These are phyloP conservation scores for Alviniconcha marisindica DNA, from an alignment of 1,140 invertebrate species.

Conservation along the genomic window DNA sequence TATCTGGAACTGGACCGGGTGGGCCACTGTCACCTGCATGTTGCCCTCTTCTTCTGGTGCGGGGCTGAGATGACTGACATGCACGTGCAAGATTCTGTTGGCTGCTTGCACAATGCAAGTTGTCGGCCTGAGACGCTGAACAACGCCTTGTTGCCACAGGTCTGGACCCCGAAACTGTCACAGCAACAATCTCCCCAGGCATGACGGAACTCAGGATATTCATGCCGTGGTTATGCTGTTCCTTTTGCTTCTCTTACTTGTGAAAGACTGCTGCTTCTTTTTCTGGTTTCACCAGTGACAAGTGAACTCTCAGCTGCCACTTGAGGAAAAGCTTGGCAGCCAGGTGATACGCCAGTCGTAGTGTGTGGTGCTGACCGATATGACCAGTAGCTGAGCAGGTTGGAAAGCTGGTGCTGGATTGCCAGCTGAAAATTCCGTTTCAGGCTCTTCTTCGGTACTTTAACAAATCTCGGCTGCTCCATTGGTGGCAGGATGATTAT, in stretches of 20 bases:
- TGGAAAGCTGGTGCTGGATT: not conserved
- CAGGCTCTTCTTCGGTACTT: slow-evolving; percentile 43
- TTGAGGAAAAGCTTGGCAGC: not conserved
- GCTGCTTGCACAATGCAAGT: not conserved
- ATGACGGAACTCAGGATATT: not conserved
- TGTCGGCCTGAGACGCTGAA: not conserved
- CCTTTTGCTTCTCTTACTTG: not conserved
- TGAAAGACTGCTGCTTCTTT: not conserved
- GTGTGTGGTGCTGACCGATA: not conserved
- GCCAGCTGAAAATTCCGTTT: not conserved
- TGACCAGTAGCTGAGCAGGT: not conserved
- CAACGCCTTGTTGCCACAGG: not conserved
- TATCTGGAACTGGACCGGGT: not conserved
- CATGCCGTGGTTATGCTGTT: not conserved
- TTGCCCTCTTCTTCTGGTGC: not conserved
- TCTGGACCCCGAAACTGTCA: not conserved
- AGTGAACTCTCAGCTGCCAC: not conserved
- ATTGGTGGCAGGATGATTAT: slow-evolving; percentile 31
- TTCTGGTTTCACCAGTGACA: not conserved
- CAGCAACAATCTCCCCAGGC: not conserved
- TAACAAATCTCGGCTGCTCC: slow-evolving; percentile 50
- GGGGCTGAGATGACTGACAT: not conserved
- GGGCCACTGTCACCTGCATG: not conserved
- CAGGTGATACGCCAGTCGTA: not conserved
- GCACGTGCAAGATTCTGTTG: too few relatives aligned